Conservation (phyloP, 2,797 vertebrate species). For the Scolopax bukidnonensis region DNA sequence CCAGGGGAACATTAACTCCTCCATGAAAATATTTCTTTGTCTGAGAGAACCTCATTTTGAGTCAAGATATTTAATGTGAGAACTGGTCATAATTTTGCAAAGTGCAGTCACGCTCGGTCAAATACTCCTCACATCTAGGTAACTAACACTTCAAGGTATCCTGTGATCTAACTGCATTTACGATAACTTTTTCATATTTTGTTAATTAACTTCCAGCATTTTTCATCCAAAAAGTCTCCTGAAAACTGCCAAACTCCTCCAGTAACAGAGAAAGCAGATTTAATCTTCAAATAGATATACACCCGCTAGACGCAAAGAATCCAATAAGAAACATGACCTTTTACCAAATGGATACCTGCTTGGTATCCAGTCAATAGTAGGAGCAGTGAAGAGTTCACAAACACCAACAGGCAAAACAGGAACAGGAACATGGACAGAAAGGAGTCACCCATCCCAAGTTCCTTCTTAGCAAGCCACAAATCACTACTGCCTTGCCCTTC, state of each 20-base stretch:
- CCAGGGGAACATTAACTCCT: neutral
- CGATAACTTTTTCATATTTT: neutral
- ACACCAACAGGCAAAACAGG: neutral
- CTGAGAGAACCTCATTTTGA: neutral
- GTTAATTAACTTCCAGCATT: neutral
- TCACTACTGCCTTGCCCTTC: neutral
- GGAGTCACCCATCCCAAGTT: neutral
- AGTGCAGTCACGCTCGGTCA: neutral
- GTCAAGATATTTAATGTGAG: neutral
- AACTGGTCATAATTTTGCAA: neutral
- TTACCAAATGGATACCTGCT: neutral
- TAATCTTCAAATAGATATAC: neutral
- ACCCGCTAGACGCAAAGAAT: neutral
- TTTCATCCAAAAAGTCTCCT: neutral
- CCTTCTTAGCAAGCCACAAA: neutral
- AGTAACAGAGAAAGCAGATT: neutral
- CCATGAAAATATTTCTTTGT: neutral
- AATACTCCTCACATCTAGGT: neutral
- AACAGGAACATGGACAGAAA: neutral
- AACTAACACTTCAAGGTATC: neutral
- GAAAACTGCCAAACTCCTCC: neutral
- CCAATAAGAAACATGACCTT: neutral
- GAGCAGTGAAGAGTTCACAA: neutral
- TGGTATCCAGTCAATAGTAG: neutral
- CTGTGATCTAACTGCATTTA: neutral